A percentile compares a stretch with the other conserved stretches of the same genome.
Conservation (phyloP, 2,113 vertebrate genomes). For the Elgaria multicarinata region DNA sequence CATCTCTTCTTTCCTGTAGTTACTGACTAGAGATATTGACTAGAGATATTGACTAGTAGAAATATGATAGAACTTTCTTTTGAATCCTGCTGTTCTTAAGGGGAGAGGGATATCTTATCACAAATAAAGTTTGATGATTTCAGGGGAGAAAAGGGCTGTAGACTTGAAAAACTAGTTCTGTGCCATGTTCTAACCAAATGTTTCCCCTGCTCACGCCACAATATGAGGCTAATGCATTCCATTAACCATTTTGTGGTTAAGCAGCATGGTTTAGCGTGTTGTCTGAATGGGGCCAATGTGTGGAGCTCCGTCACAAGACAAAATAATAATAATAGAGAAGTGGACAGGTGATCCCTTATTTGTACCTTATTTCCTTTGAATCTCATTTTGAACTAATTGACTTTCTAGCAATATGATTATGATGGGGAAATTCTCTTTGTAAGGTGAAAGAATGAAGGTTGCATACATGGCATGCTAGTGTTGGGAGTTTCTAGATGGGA, state of each 20-base stretch:
- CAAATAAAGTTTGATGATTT: background rate
- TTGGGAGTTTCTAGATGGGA: background rate
- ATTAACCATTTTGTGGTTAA: too few relatives aligned
- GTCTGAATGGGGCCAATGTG: background rate
- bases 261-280: too few relatives aligned
- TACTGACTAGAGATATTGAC: background rate
- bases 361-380: background rate
- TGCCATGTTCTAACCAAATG: background rate
- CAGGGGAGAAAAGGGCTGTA: background rate
- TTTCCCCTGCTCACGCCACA: background rate
- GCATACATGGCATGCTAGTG: background rate
- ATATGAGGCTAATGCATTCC: background rate
- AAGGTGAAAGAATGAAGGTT: background rate
- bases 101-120: background rate
- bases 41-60: background rate
- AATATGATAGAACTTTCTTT: background rate
- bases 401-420: background rate
- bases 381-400: background rate
- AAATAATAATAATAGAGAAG: background rate
- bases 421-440: background rate
- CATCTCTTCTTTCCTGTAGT: background rate
- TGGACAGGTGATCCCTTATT: background rate
- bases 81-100: background rate
- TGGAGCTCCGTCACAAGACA: background rate
- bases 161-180: background rate